phyloP scores from a whole-genome alignment of 2,113 vertebrate species.

The Corythornis madagascariensis region DNA sequence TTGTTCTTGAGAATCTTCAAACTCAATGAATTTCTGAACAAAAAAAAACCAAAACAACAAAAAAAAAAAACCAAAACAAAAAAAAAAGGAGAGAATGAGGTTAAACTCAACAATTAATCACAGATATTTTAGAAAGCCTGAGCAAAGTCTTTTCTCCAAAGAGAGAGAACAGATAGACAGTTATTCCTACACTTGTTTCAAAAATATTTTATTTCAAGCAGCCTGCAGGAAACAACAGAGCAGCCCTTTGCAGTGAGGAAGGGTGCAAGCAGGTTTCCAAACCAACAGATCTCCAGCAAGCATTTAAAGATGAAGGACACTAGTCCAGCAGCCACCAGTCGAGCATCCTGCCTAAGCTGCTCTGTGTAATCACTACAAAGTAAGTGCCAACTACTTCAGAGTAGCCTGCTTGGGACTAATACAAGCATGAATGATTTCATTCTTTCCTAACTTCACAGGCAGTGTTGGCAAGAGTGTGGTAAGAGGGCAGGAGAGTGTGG shows the following conservation, averaged over 20 bases:
- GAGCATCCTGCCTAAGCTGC: background rate
- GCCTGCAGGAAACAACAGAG: background rate
- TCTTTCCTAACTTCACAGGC: background rate
- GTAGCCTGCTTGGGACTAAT: background rate
- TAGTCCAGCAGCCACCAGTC: background rate
- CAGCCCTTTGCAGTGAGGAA: background rate
- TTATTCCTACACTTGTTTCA: background rate
- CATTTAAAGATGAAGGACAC: background rate
- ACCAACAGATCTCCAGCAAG: background rate
- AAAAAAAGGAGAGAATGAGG: background rate
- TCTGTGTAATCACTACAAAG: background rate
- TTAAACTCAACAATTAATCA: background rate
- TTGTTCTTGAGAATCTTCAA: constrained; percentile 96
- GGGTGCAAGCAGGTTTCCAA: background rate
- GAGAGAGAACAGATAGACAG: background rate
- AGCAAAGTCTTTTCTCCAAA: background rate
- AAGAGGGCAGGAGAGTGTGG: background rate
- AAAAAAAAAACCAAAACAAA: background rate
- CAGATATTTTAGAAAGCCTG: background rate
- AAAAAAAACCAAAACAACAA: background rate
- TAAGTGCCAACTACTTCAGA: background rate
- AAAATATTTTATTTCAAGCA: background rate
- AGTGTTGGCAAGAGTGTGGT: background rate
- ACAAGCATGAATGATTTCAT: background rate
- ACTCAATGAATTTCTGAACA: constrained; percentile 91